phyloP scores from a whole-genome alignment of 2,888 invertebrate genomes.

The Yponomeuta sedellus region DNA sequence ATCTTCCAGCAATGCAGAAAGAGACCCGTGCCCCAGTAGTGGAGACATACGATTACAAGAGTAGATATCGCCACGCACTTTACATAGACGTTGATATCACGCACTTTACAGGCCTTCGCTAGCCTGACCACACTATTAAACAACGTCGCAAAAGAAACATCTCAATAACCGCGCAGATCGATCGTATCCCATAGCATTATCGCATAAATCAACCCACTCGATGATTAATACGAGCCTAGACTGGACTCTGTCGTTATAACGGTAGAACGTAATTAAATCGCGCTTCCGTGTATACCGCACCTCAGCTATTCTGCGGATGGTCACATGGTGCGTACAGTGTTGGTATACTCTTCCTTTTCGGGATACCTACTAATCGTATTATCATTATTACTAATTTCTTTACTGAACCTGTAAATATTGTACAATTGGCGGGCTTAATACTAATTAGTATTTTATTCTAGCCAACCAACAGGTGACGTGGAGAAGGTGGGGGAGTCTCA shows the following conservation, averaged over 20 bases:
- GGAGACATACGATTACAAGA: too few species aligned
- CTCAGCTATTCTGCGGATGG: conserved; percentile 1
- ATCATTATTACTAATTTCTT: too few species aligned
- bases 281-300: conserved; percentile 57
- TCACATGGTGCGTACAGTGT: background rate
- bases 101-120: background rate
- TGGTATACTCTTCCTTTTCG: background rate
- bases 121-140: background rate
- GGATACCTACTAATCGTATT: too few species aligned
- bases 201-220: conserved; percentile 63
- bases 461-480: too few species aligned
- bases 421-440: too few species aligned
- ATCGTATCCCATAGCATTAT: conserved; percentile 55
- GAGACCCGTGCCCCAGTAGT: too few species aligned
- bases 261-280: conserved; percentile 67
- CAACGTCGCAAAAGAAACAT: conserved; percentile 31
- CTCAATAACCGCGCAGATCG: conserved; percentile 52
- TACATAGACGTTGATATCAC: too few species aligned
- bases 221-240: conserved; percentile 63
- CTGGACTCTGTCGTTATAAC: conserved; percentile 57
- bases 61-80: too few species aligned
- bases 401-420: too few species aligned
- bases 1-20: too few species aligned
- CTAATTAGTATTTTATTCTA: too few species aligned
- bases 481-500: too few species aligned